Percentiles rank a stretch among this genome's conserved stretches.
Evolutionary conservation across 2,797 vertebrate species (phyloP).

Genomic region (Hephaestus fuliginosus): DNA sequence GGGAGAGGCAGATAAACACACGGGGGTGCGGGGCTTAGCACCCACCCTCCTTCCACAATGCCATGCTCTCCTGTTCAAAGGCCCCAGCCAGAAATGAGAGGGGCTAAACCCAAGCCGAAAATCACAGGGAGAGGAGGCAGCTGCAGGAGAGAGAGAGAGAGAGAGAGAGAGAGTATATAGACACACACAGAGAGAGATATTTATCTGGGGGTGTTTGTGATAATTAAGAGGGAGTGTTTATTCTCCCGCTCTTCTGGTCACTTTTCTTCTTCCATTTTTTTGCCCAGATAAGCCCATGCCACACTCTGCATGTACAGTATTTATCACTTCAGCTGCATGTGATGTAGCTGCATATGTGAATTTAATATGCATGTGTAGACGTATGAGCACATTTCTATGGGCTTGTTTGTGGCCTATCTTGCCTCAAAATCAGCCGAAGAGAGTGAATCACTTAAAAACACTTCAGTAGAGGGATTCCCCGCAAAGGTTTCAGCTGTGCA

Average conservation of each 20-base stretch:
- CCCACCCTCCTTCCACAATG: constrained; percentile 77
- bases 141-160: constrained; percentile 42
- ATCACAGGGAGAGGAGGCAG: constrained; percentile 70
- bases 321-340: constrained; percentile 6
- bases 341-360: constrained; percentile 15
- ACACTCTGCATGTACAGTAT: constrained; percentile 16
- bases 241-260: constrained; percentile 48
- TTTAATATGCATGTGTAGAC: neutral
- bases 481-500: constrained; percentile 47
- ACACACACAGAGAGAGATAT: constrained; percentile 34
- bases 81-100: constrained; percentile 71
- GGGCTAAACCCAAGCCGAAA: constrained; percentile 70
- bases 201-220: constrained; percentile 58
- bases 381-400: neutral
- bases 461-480: constrained; percentile 37
- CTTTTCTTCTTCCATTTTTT: constrained; percentile 44
- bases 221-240: constrained; percentile 63
- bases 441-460: constrained; percentile 10
- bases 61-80: constrained; percentile 80
- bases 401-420: constrained; percentile 17
- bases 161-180: constrained; percentile 28
- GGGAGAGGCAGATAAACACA: constrained; percentile 87
- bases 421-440: constrained; percentile 20
- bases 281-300: constrained; percentile 25
- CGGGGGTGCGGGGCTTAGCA: constrained; percentile 72